These are phyloP conservation scores for Echinops telfairi DNA, from an alignment of 2,113 vertebrate genomes.

Conservation along the genomic window DNA sequence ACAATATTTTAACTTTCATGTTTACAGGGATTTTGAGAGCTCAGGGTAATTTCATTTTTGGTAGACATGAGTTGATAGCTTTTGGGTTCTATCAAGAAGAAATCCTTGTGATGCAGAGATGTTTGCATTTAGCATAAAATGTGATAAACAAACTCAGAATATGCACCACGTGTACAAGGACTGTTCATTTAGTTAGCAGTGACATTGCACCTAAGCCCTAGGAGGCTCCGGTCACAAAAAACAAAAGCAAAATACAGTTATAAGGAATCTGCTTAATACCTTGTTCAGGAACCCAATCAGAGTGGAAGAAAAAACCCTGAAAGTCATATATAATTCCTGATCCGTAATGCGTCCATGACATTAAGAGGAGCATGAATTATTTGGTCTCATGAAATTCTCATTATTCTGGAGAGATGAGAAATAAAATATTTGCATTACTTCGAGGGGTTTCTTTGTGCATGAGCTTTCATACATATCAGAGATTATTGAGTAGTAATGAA, in stretches of 20 bases:
- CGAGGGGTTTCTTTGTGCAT: slow-evolving; percentile 40
- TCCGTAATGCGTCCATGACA: not conserved
- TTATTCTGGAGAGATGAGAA: slow-evolving; percentile 70
- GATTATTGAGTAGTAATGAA: slow-evolving; percentile 71
- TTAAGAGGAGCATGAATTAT: slow-evolving; percentile 45
- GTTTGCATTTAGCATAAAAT: not conserved
- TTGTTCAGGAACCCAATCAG: slow-evolving; percentile 27
- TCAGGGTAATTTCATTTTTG: not conserved
- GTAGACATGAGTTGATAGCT: not conserved
- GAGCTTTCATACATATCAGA: slow-evolving; percentile 67
- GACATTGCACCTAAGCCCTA: not conserved
- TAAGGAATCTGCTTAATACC: not conserved
- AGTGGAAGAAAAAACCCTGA: not conserved
- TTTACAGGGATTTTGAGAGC: not conserved
- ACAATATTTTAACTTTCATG: not conserved
- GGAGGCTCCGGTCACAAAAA: not conserved
- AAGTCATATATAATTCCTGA: not conserved
- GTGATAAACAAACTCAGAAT: not conserved
- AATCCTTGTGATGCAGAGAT: not conserved
- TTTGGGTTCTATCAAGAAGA: slow-evolving; percentile 32
- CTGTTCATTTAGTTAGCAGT: not conserved
- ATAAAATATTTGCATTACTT: slow-evolving; percentile 76
- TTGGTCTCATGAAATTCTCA: slow-evolving; percentile 53
- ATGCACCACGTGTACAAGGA: not conserved
- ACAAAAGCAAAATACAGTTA: not conserved